Evolutionary conservation across 2,113 vertebrate species (phyloP), one percentile per base, ranked within the genome.

Genomic region (Centropristis striata): DNA sequence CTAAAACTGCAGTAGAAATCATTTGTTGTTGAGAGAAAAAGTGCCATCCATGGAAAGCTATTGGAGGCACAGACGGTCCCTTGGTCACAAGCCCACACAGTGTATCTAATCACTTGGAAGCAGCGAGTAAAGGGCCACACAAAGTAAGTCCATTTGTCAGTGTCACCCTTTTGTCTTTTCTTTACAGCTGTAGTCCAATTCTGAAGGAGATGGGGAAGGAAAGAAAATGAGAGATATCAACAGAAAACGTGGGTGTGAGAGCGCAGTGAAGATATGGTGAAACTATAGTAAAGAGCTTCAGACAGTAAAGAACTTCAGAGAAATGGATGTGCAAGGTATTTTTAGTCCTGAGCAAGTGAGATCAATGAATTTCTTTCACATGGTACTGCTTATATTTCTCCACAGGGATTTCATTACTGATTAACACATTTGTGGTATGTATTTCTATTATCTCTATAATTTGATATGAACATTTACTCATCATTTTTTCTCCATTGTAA

Each of bases 91-190:
- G 58, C 57, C 39, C 50, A 61, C 53, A 71, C 21, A 32, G 53
- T 41, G 21, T 13, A 66, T 68, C 51, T 73, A 72, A 81, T 78
- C 55, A 65, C 36, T 63, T 79, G 64, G 64, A 87, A 58, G 47
- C 53, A 68, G 59, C 60, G 21, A 46, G 28, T 23, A 55, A 58
- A 59, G 55, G 46, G 46, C 46, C 64, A 47, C 36, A 70, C 57
- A 59, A 78, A 79, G 37, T 80, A 72, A 79, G 68, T 73, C 81
- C 28, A 87, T 86, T 80, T 73, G 74, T 84, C 86, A 85, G 42
- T 77, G 73, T 81, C 86, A 83, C 53, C 16, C 18, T 74, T 65
- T 83, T 75, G 75, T 77, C 60, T 82, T 75, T 77, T 57, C 47
- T 41, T 75, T 60, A 51, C 55, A 58, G 57, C 23, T 39, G 14